Conservation (phyloP, 2,888 invertebrate genomes). For the Drosophila ochracea region DNA sequence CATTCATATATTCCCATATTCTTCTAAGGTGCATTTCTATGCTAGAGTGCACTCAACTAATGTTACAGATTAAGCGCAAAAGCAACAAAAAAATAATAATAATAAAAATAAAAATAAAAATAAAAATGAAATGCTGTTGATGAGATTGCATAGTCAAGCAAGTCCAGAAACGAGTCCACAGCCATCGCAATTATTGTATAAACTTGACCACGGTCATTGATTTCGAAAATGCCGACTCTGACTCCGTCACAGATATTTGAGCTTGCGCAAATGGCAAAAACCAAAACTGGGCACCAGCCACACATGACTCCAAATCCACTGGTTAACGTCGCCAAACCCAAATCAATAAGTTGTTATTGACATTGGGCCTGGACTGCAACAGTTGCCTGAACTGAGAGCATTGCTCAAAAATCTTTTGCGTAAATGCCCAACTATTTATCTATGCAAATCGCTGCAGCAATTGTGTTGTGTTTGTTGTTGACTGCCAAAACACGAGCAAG, state of each 20-base stretch:
- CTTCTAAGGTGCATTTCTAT: constrained; percentile 23
- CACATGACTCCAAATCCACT: constrained; percentile 19
- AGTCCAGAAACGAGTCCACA: constrained; percentile 54
- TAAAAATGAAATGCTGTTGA: constrained; percentile 42
- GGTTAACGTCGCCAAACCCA: constrained; percentile 16
- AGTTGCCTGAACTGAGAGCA: constrained; percentile 27
- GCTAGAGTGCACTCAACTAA: constrained; percentile 30
- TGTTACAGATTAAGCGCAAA: constrained; percentile 1
- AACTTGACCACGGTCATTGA: constrained; percentile 82
- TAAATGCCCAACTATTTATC: constrained; percentile 52
- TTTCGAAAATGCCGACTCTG: constrained; percentile 72
- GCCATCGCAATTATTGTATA: constrained; percentile 61
- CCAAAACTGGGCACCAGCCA: constrained; percentile 44
- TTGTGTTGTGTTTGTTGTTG: constrained; percentile 11
- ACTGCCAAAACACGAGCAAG: constrained; percentile 31
- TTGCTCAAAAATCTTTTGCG: constrained; percentile 56
- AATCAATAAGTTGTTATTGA: constrained; percentile 45
- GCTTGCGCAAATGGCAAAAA: constrained; percentile 70
- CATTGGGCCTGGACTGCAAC: constrained; percentile 51
- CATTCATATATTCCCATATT: constrained; percentile 15
- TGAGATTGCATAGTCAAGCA: constrained; percentile 46
- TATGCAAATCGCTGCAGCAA: constrained; percentile 41
- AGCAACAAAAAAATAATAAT: background rate
- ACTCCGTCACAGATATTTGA: constrained; percentile 56
- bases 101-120: background rate